A percentile compares a stretch with the other conserved stretches of the same genome.
phyloP scores from a whole-genome alignment of 2,113 vertebrate species.

The Vidua chalybeata region DNA sequence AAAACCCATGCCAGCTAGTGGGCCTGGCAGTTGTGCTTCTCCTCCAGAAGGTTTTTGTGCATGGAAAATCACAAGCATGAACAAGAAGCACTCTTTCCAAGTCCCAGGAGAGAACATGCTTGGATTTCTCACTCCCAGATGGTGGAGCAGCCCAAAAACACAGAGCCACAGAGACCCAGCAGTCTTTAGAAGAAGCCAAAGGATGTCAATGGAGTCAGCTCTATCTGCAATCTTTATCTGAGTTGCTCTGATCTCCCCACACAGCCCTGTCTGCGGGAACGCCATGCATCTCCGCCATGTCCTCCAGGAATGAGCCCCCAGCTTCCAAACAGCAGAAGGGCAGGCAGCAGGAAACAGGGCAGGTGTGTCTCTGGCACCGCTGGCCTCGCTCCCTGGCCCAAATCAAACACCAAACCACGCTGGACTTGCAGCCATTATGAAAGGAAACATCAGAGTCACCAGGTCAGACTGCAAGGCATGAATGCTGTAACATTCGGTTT shows the following conservation, averaged over 20 bases:
- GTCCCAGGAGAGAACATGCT: neutral
- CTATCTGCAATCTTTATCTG: neutral
- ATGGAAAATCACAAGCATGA: fast-evolving
- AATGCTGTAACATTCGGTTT: fast-evolving
- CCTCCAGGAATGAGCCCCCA: neutral
- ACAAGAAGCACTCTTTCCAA: neutral
- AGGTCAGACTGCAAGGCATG: neutral
- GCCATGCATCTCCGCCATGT: fast-evolving
- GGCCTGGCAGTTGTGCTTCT: neutral
- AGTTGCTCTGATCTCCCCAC: slow-evolving; percentile 7
- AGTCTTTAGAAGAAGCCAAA: neutral
- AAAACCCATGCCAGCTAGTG: neutral
- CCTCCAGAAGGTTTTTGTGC: neutral
- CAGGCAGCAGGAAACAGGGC: neutral
- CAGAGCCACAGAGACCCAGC: neutral
- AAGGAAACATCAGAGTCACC: neutral
- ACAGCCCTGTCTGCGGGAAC: neutral
- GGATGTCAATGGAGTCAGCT: neutral
- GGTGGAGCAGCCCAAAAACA: neutral
- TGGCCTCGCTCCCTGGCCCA: neutral
- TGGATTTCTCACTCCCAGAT: neutral
- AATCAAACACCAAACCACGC: neutral
- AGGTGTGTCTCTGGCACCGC: neutral
- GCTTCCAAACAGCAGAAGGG: neutral
- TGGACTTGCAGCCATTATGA: neutral